Percentiles rank a stretch among this genome's conserved stretches.
phyloP scores from a whole-genome alignment of 2,888 invertebrate species.

The Mythimna impura region DNA sequence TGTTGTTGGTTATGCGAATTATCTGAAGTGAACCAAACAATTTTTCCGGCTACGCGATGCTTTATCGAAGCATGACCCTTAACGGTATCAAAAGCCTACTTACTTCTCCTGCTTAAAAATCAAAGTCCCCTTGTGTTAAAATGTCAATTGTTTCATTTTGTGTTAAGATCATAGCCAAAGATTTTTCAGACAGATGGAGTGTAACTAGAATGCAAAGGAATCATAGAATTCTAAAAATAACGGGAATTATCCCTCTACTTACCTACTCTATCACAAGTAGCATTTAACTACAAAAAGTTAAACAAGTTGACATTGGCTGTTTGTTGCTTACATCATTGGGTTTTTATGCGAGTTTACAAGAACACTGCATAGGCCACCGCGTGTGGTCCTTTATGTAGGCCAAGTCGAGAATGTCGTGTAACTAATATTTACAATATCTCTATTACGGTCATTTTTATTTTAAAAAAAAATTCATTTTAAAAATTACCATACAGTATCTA shows the following conservation, averaged over 20 bases:
- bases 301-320: not conserved
- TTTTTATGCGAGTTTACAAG: not conserved
- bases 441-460: too few species aligned
- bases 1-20: too few species aligned
- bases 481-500: not conserved
- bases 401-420: not conserved
- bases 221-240: not conserved
- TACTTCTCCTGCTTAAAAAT: too few species aligned
- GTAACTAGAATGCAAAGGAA: too few species aligned
- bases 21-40: too few species aligned
- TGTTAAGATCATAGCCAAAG: too few species aligned
- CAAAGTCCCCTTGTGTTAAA: too few species aligned
- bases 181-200: too few species aligned
- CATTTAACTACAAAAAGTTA: not conserved
- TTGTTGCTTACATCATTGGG: not conserved
- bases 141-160: too few species aligned
- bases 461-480: not conserved
- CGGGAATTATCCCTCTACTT: not conserved
- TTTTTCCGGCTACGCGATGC: not conserved
- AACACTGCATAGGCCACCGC: not conserved
- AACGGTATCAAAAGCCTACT: too few species aligned
- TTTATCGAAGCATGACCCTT: slow-evolving; percentile 4
- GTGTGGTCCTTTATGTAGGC: not conserved
- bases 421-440: not conserved
- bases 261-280: not conserved